phyloP scores from a whole-genome alignment of 2,797 vertebrate genomes.

The Gymnoscopelus braueri region DNA sequence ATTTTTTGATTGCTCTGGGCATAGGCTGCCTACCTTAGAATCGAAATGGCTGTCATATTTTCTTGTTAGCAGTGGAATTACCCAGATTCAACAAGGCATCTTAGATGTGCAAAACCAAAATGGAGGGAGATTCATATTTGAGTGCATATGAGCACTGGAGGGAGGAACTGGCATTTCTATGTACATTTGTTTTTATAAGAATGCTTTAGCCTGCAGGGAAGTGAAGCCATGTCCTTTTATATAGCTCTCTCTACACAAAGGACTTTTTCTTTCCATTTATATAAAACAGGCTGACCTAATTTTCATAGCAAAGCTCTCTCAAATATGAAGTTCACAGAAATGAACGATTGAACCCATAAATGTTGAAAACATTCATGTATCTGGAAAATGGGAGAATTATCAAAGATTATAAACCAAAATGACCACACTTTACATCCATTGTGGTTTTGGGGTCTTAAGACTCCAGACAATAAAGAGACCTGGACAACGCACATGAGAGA shows the following conservation, averaged over 20 bases:
- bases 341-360: too few relatives aligned
- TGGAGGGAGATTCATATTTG: slow-evolving; percentile 14
- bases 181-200: slow-evolving; percentile 7
- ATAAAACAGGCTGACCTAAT: not conserved
- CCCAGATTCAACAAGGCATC: slow-evolving; percentile 38
- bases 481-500: not conserved
- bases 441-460: too few relatives aligned
- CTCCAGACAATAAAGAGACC: too few relatives aligned
- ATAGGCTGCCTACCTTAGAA: slow-evolving; percentile 49
- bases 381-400: too few relatives aligned
- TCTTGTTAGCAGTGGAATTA: slow-evolving; percentile 58
- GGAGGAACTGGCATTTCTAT: not conserved
- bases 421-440: too few relatives aligned
- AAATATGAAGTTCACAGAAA: not conserved
- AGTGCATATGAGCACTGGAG: slow-evolving; percentile 1
- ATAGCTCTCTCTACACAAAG: not conserved
- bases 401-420: too few relatives aligned
- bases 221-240: not conserved
- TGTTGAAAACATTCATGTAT: too few relatives aligned
- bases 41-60: slow-evolving; percentile 65
- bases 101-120: slow-evolving; percentile 12
- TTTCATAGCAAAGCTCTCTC: not conserved
- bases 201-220: slow-evolving; percentile 4
- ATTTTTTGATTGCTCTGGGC: slow-evolving; percentile 19
- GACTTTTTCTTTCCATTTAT: slow-evolving; percentile 2